Evolutionary conservation across 2,113 vertebrate genomes (phyloP).

Genomic region (Microcebus ravelobensis): DNA sequence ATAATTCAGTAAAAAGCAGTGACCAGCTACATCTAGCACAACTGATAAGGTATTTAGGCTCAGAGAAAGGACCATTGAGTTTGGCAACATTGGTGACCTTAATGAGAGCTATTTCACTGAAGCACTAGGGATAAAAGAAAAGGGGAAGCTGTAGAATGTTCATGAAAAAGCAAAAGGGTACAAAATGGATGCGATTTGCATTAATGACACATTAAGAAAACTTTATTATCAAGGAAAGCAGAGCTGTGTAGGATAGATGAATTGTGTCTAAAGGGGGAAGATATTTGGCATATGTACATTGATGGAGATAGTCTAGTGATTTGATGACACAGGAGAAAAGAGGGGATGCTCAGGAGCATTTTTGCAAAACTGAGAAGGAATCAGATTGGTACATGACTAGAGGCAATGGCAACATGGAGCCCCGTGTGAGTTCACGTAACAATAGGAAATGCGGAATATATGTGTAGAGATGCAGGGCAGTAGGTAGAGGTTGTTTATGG

Average conservation of each 20-base stretch:
- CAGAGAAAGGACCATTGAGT: neutral
- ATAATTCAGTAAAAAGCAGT: neutral
- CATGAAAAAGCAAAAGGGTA: neutral
- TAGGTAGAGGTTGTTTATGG: neutral
- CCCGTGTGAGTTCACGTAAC: neutral
- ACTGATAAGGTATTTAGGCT: neutral
- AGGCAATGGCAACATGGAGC: neutral
- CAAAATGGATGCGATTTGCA: neutral
- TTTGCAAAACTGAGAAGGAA: neutral
- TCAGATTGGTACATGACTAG: neutral
- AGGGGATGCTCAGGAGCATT: neutral
- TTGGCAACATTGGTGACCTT: neutral
- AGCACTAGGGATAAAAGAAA: neutral
- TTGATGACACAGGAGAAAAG: neutral
- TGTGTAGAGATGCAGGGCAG: neutral
- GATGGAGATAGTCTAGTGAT: neutral
- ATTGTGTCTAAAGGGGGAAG: neutral
- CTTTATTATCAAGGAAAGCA: neutral
- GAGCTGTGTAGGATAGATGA: neutral
- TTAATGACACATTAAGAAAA: neutral
- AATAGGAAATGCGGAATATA: neutral
- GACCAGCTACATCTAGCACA: neutral
- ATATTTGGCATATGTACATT: neutral
- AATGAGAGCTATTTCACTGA: neutral
- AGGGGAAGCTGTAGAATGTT: neutral